These are phyloP conservation scores for Ameiurus melas DNA, from an alignment of 2,113 vertebrate species.

Conservation along the genomic window DNA sequence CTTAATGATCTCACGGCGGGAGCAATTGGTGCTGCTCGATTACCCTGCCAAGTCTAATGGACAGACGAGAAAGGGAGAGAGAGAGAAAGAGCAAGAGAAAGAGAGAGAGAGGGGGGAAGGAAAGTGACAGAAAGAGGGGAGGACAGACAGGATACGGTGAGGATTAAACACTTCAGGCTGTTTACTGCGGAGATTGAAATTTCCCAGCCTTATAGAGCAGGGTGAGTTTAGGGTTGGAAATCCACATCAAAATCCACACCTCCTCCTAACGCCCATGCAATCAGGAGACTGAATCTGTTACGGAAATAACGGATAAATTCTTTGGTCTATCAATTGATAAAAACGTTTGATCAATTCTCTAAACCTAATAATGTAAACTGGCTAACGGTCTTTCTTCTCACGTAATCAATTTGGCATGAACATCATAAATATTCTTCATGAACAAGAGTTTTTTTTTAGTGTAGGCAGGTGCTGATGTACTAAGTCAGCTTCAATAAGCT, in stretches of 20 bases:
- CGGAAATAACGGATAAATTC: neutral
- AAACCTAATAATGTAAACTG: neutral
- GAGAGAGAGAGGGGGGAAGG: conserved; percentile 11
- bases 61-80: conserved; percentile 90
- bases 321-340: neutral
- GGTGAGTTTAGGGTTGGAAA: conserved; percentile 43
- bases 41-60: conserved; percentile 98
- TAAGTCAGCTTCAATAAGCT: neutral
- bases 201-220: conserved; percentile 56
- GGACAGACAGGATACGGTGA: conserved; percentile 46
- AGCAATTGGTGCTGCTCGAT: conserved; percentile 97
- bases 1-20: conserved; percentile 99
- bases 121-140: conserved; percentile 34
- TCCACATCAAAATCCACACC: conserved; percentile 9
- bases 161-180: conserved; percentile 62
- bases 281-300: neutral
- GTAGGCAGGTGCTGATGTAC: neutral
- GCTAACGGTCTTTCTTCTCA: neutral
- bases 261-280: neutral
- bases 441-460: neutral
- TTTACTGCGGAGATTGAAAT: conserved; percentile 61
- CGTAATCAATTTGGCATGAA: neutral
- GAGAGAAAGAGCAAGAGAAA: conserved; percentile 57
- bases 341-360: neutral
- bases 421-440: neutral